Base-by-base conservation (phyloP, 2,888 invertebrate genomes). In the Buathra laborator region DNA sequence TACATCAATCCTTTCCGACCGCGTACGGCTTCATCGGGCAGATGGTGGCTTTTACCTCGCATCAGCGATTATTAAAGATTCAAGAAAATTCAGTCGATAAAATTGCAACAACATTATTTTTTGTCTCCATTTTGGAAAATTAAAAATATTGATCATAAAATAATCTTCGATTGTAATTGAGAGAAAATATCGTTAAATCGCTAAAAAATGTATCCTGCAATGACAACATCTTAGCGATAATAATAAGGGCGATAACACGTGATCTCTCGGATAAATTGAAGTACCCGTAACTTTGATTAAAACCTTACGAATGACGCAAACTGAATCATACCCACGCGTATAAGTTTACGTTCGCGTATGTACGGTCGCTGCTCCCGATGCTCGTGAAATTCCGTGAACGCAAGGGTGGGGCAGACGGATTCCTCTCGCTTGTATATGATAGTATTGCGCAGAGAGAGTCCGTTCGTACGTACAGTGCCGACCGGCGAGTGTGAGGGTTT, bases 271-370 rank as follows among this genome's bases (percentile, higher is more conserved):
- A 76, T 76, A 76, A 83, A 72, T 80, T 85, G 80, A 83, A 83
- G 85, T 72, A 77, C 75, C 83, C 59, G 14, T 32, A 81, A 86
- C 72, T 88, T 90, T 91, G 92, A 93, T 93, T 92, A 92, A 93
- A 92, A 92, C 88, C 64, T 90, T 90, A 88, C 92, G 92, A 93
- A 93, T 93, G 92, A 93, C 91, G 91, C 91, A 92, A 90, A 90
- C 90, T 91, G 92, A 93, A 93, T 92, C 78, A 51, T 72, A 78
- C 29, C 67, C 59, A 72, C 76, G 80, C 75, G 79, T 82, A 83
- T 74, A 83, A 86, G 86, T 83, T 84, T 83, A 83, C 84, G 84
- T 82, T 72, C 68, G 78, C 77, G 81, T 83, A 86, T 86, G 56
- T 85, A 89, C 87, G 89, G 90, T 90, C 89, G 89, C 90, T 89